These are phyloP conservation scores for Solenopsis fugax DNA, from an alignment of 1,140 invertebrate species.

Conservation along the genomic window DNA sequence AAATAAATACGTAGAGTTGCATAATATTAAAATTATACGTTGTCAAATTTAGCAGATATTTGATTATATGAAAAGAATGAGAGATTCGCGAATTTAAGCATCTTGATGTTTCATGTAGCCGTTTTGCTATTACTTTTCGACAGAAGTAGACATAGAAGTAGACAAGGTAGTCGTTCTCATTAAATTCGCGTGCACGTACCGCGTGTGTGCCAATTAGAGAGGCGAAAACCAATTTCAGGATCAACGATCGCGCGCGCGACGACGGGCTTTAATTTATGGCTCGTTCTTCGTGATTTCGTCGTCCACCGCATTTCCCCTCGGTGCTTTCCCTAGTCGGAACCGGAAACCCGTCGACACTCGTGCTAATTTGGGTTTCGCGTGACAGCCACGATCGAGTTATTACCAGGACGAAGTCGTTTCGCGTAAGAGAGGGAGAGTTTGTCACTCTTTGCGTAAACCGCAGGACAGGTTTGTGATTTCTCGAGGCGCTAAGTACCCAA, in stretches of 20 bases:
- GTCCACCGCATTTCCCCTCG: slow-evolving; percentile 69
- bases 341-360: slow-evolving; percentile 75
- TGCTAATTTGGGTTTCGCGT: slow-evolving; percentile 77
- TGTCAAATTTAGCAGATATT: not conserved
- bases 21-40: not conserved
- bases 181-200: slow-evolving; percentile 74
- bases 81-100: not conserved
- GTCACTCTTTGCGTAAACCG: slow-evolving; percentile 57
- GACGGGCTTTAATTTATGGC: slow-evolving; percentile 77
- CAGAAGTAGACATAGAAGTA: slow-evolving; percentile 16
- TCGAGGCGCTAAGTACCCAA: slow-evolving; percentile 13
- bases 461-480: slow-evolving; percentile 44
- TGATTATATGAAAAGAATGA: not conserved
- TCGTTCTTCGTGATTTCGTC: slow-evolving; percentile 79
- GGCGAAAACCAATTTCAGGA: slow-evolving; percentile 78
- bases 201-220: slow-evolving; percentile 74
- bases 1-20: not conserved
- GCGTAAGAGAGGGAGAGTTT: slow-evolving; percentile 52
- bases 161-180: slow-evolving; percentile 69
- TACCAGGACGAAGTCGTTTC: slow-evolving; percentile 66
- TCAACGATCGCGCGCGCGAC: slow-evolving; percentile 74
- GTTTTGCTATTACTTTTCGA: slow-evolving; percentile 32
- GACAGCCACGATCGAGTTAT: slow-evolving; percentile 79
- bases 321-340: slow-evolving; percentile 71
- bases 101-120: slow-evolving; percentile 43